Evolutionary conservation across 2,888 invertebrate genomes (phyloP).

Genomic region (Sialis fuliginosa): DNA sequence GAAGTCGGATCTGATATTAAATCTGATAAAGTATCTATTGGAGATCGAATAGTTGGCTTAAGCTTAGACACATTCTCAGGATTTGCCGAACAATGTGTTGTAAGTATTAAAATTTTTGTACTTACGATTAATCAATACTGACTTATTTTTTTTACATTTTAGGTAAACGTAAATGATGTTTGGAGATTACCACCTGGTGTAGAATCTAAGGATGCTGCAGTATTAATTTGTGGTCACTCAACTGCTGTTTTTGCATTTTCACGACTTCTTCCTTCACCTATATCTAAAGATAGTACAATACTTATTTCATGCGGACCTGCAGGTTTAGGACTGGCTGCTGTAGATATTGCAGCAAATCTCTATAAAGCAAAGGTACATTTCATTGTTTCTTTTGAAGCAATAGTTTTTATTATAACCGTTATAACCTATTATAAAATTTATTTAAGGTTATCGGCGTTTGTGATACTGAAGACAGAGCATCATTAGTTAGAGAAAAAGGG

Average conservation of each 20-base stretch:
- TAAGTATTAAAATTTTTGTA: conserved; percentile 13
- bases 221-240: conserved; percentile 39
- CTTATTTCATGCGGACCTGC: conserved; percentile 46
- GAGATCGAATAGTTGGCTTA: conserved; percentile 41
- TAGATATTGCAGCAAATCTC: conserved; percentile 49
- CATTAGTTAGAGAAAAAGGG: conserved; percentile 37
- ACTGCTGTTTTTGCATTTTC: conserved; percentile 45
- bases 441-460: conserved; percentile 49
- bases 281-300: conserved; percentile 34
- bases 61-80: conserved; percentile 35
- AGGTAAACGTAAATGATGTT: conserved; percentile 31
- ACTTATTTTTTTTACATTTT: conserved; percentile 6
- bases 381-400: too few relatives aligned
- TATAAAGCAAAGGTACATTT: conserved; percentile 42
- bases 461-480: conserved; percentile 38
- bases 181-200: conserved; percentile 37
- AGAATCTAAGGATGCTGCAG: conserved; percentile 34
- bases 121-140: too few relatives aligned
- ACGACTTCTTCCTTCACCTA: conserved; percentile 23
- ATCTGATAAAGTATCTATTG: conserved; percentile 26
- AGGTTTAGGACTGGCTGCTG: conserved; percentile 42
- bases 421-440: not conserved
- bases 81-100: conserved; percentile 40
- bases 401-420: not conserved
- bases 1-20: conserved; percentile 32